Evolutionary conservation across 2,888 invertebrate species (phyloP).

Genomic region (Junonia oenone): DNA sequence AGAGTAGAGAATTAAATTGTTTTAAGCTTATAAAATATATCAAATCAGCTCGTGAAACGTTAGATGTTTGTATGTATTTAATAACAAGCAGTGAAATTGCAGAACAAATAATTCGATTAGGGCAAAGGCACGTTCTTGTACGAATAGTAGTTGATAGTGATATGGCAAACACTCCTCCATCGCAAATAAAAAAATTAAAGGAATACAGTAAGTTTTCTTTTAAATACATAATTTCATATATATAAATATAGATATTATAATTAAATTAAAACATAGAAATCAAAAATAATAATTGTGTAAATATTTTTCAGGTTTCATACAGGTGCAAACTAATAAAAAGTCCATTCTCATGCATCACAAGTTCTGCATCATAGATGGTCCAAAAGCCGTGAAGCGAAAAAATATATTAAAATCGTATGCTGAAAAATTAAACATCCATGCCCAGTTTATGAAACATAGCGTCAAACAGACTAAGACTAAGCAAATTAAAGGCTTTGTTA

Average conservation of each 20-base stretch:
- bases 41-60: slow-evolving; percentile 68
- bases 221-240: too few species aligned
- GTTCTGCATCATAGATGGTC: slow-evolving; percentile 84
- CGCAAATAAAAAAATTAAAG: slow-evolving; percentile 65
- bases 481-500: slow-evolving; percentile 67
- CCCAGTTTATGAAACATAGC: slow-evolving; percentile 42
- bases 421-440: slow-evolving; percentile 64
- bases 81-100: slow-evolving; percentile 70
- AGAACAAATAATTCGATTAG: slow-evolving; percentile 68
- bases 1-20: slow-evolving; percentile 67
- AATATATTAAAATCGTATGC: slow-evolving; percentile 56
- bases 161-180: slow-evolving; percentile 68
- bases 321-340: slow-evolving; percentile 68
- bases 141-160: slow-evolving; percentile 72
- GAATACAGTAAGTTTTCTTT: slow-evolving; percentile 73
- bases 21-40: slow-evolving; percentile 70
- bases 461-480: slow-evolving; percentile 45
- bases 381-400: slow-evolving; percentile 63
- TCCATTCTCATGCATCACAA: slow-evolving; percentile 89
- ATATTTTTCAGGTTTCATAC: slow-evolving; percentile 63
- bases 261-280: background rate
- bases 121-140: slow-evolving; percentile 68
- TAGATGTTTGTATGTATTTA: slow-evolving; percentile 74
- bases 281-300: too few species aligned
- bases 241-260: background rate